phyloP scores from a whole-genome alignment of 2,797 vertebrate species.

The Dromococcyx pavoninus region DNA sequence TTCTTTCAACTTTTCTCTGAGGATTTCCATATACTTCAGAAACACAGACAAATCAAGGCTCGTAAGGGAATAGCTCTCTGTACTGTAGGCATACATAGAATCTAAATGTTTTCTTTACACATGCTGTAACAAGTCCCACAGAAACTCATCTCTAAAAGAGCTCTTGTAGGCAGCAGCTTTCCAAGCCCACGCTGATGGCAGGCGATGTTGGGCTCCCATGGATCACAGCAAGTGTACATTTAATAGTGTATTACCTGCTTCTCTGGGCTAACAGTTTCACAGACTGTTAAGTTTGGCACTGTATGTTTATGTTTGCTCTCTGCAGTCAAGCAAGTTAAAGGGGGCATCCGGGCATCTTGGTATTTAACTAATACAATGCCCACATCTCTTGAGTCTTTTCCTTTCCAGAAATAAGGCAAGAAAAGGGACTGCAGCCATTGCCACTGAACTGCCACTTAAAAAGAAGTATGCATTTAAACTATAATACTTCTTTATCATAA shows the following conservation, averaged over 20 bases:
- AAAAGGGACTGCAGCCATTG: background rate
- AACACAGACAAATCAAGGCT: background rate
- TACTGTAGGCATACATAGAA: background rate
- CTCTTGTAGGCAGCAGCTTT: background rate
- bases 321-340: background rate
- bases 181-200: fast-evolving
- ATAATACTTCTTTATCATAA: background rate
- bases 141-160: background rate
- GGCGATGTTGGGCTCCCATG: fast-evolving
- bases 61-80: background rate
- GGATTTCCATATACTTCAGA: background rate
- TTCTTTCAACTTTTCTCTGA: background rate
- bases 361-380: background rate
- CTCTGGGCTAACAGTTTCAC: background rate
- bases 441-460: background rate
- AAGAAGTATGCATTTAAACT: background rate
- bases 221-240: background rate
- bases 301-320: background rate
- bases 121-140: background rate
- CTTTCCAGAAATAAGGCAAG: background rate
- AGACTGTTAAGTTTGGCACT: background rate
- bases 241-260: background rate
- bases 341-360: background rate
- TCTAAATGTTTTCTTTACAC: background rate
- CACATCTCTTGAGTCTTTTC: background rate